A percentile compares a stretch with the other conserved stretches of the same genome.
Evolutionary conservation across 1,140 invertebrate species (phyloP).

Genomic region (Thaumatotibia leucotreta): DNA sequence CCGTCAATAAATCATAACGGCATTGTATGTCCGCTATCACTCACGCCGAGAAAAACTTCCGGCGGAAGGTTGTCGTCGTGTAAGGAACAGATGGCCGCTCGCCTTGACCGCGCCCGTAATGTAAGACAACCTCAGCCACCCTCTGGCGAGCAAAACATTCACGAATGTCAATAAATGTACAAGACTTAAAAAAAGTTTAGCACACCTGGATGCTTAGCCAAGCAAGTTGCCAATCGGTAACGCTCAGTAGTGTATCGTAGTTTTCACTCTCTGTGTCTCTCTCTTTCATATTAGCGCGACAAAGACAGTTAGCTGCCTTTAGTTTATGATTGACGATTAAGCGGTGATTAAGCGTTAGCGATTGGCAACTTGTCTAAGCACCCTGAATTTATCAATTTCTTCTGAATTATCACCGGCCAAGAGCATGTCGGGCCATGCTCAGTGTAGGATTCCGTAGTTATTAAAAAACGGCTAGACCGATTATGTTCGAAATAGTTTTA

Average conservation of each 20-base stretch:
- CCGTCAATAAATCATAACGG: background rate
- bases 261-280: background rate
- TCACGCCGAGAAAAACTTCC: background rate
- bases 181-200: background rate
- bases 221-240: background rate
- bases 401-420: too few relatives aligned
- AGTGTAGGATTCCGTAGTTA: too few relatives aligned
- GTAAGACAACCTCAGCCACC: slow-evolving; percentile 16
- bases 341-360: too few relatives aligned
- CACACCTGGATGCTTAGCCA: too few relatives aligned
- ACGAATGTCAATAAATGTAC: background rate
- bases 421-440: too few relatives aligned
- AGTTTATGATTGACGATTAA: too few relatives aligned
- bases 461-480: too few relatives aligned
- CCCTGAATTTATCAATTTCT: background rate
- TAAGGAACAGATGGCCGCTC: slow-evolving; percentile 32
- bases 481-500: too few relatives aligned
- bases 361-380: background rate
- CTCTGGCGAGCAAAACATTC: background rate
- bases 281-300: too few relatives aligned
- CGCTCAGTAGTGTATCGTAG: background rate
- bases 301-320: too few relatives aligned
- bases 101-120: slow-evolving; percentile 29
- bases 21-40: background rate
- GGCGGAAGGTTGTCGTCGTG: slow-evolving; percentile 9